Conservation (phyloP, 2,797 vertebrate genomes). For the Zenarchopterus dispar region DNA sequence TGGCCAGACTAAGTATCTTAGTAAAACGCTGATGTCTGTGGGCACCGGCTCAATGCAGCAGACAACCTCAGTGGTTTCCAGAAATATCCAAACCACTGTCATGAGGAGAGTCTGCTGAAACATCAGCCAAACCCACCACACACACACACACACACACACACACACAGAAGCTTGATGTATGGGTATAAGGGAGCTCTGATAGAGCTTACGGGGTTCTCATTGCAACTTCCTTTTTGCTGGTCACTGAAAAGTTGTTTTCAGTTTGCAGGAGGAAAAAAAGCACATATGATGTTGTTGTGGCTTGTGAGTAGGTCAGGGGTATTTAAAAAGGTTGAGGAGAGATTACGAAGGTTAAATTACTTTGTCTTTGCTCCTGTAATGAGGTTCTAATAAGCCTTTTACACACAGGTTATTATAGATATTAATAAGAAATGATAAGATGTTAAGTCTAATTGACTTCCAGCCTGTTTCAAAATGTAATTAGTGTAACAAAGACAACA, state of each 20-base stretch:
- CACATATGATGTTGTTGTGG: conserved; percentile 31
- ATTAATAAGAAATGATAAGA: conserved; percentile 60
- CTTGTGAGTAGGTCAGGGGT: conserved; percentile 52
- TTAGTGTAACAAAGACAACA: too few species aligned
- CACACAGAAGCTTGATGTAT: conserved; percentile 6
- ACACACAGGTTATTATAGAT: conserved; percentile 63
- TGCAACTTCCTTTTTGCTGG: conserved; percentile 29
- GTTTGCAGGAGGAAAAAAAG: conserved; percentile 5
- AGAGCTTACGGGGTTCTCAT: conserved; percentile 48
- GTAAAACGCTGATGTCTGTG: conserved; percentile 64
- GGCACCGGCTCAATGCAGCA: conserved; percentile 49
- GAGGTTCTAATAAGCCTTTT: conserved; percentile 70
- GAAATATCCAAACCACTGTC: conserved; percentile 74
- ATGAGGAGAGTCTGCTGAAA: conserved; percentile 49
- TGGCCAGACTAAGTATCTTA: conserved; percentile 47
- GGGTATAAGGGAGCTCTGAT: too few species aligned
- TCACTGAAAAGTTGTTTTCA: conserved; percentile 7
- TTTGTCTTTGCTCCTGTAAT: conserved; percentile 61
- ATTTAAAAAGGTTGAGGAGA: conserved; percentile 64
- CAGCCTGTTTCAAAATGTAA: conserved; percentile 19
- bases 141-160: conserved; percentile 21
- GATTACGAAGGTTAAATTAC: conserved; percentile 34
- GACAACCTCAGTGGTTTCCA: conserved; percentile 63
- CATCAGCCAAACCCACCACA: conserved; percentile 49
- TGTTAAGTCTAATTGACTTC: conserved; percentile 60